A percentile compares a stretch with the other conserved stretches of the same genome.
These are phyloP conservation scores for Hystrix brachyura DNA, from an alignment of 2,113 vertebrate genomes.

Conservation along the genomic window DNA sequence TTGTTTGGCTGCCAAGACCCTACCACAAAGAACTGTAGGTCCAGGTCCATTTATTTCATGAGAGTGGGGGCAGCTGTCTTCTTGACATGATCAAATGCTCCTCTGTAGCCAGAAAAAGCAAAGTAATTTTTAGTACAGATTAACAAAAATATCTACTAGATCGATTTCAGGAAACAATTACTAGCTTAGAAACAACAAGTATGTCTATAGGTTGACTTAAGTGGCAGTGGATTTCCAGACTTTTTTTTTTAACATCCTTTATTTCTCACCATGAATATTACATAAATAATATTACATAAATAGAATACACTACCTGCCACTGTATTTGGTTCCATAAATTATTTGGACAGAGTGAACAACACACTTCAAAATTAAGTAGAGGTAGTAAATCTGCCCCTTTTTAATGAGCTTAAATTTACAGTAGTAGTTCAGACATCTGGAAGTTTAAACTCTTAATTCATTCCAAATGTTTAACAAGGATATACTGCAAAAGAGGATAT, in stretches of 20 bases:
- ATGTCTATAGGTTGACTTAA: slow-evolving; percentile 74
- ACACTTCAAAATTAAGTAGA: slow-evolving; percentile 80
- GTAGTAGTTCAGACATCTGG: slow-evolving; percentile 84
- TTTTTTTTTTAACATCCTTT: slow-evolving; percentile 59
- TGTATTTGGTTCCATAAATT: slow-evolving; percentile 76
- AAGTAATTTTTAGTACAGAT: slow-evolving; percentile 71
- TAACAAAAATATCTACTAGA: slow-evolving; percentile 80
- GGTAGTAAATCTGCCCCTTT: slow-evolving; percentile 80
- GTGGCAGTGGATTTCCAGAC: slow-evolving; percentile 75
- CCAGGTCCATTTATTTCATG: slow-evolving; percentile 60
- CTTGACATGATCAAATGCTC: background rate
- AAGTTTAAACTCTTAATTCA: slow-evolving; percentile 80
- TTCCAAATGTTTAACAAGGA: slow-evolving; percentile 81
- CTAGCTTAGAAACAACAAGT: slow-evolving; percentile 78
- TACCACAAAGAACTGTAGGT: slow-evolving; percentile 64
- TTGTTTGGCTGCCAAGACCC: slow-evolving; percentile 73
- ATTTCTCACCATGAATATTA: slow-evolving; percentile 62
- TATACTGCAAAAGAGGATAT: slow-evolving; percentile 77
- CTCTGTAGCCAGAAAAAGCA: slow-evolving; percentile 79
- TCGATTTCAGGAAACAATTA: slow-evolving; percentile 82
- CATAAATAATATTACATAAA: slow-evolving; percentile 54
- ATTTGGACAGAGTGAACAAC: slow-evolving; percentile 60
- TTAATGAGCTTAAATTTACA: slow-evolving; percentile 85
- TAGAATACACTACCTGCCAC: slow-evolving; percentile 51
- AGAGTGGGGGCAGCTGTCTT: slow-evolving; percentile 55